A percentile compares a stretch with the other conserved stretches of the same genome.
These are phyloP conservation scores for Drosophila prolongata DNA, from an alignment of 2,888 invertebrate genomes.

Conservation along the genomic window DNA sequence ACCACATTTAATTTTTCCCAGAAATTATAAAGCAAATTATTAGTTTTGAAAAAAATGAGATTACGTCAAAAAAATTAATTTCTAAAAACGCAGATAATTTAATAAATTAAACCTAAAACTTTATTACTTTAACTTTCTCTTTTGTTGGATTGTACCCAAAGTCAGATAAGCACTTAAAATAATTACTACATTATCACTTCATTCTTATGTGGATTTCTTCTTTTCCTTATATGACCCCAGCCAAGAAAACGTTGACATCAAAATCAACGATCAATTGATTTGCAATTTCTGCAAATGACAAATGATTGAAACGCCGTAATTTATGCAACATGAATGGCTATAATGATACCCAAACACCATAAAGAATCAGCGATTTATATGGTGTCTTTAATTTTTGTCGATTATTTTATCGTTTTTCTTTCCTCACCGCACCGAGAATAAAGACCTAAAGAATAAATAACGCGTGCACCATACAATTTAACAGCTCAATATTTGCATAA, in stretches of 20 bases:
- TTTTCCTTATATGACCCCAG: constrained; percentile 11
- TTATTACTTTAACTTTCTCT: too few relatives aligned
- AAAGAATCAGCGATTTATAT: constrained; percentile 44
- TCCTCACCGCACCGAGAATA: constrained; percentile 22
- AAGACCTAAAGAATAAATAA: constrained; percentile 69
- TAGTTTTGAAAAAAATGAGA: too few relatives aligned
- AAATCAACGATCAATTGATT: constrained; percentile 30
- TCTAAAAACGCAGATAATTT: too few relatives aligned
- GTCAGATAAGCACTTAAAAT: not conserved
- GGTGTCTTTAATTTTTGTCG: constrained; percentile 41
- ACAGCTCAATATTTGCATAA: constrained; percentile 80
- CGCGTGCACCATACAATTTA: constrained; percentile 77
- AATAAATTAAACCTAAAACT: too few relatives aligned
- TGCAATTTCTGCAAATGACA: constrained; percentile 35
- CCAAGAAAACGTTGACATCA: not conserved
- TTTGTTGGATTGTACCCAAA: too few relatives aligned
- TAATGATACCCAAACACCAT: constrained; percentile 54
- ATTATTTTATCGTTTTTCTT: constrained; percentile 25
- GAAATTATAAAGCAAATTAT: too few relatives aligned
- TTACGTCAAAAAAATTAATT: too few relatives aligned
- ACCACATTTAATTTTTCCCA: too few relatives aligned
- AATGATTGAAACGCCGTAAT: constrained; percentile 68
- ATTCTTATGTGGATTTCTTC: constrained; percentile 6
- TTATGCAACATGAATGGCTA: constrained; percentile 78
- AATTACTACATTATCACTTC: constrained; percentile 17